Conservation (phyloP, 2,797 vertebrate species). For the Poeciliopsis turneri region DNA sequence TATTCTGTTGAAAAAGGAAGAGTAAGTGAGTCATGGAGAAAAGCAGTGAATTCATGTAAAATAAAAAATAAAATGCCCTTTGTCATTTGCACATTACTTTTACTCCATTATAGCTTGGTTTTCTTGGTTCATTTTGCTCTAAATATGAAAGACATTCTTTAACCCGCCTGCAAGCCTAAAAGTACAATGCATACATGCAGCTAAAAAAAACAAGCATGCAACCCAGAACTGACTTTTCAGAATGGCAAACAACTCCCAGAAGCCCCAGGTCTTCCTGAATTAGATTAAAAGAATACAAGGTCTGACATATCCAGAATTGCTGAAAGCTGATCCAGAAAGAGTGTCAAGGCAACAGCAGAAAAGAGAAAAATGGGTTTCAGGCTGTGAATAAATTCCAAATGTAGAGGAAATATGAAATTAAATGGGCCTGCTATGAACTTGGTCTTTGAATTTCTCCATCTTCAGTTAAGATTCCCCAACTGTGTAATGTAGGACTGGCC, state of each 20-base stretch:
- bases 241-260: background rate
- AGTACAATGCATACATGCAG: constrained; percentile 2
- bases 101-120: constrained; percentile 13
- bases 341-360: constrained; percentile 22
- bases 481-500: constrained; percentile 60
- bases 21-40: background rate
- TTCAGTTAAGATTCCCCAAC: constrained; percentile 43
- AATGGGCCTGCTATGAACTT: constrained; percentile 30
- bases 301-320: constrained; percentile 55
- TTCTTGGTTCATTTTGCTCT: constrained; percentile 9
- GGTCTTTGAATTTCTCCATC: constrained; percentile 49
- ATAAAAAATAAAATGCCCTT: background rate
- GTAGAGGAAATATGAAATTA: constrained; percentile 33
- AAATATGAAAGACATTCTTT: constrained; percentile 28
- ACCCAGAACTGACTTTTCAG: background rate
- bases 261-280: constrained; percentile 40
- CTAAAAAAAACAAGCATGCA: constrained; percentile 9
- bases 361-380: constrained; percentile 15
- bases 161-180: constrained; percentile 21
- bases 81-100: constrained; percentile 3
- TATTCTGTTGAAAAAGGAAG: constrained; percentile 12
- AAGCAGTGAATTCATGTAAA: background rate
- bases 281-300: constrained; percentile 49
- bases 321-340: constrained; percentile 38
- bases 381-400: constrained; percentile 31